Base-by-base conservation (phyloP, 1,140 invertebrate species). In the Dendrolimus kikuchii region DNA sequence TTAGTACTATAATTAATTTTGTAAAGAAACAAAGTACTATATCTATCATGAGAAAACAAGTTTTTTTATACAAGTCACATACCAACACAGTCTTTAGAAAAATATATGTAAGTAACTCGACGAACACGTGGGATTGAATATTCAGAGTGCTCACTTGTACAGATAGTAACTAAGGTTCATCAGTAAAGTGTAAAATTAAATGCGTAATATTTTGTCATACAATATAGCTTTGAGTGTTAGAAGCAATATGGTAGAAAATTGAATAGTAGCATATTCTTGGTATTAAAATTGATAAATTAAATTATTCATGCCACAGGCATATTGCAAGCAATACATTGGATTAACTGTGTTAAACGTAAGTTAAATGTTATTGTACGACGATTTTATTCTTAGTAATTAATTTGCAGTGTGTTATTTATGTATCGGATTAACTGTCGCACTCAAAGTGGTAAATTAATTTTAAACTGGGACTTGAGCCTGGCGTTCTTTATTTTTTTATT, bases 201-300 rank as follows among this genome's bases (percentile, higher is more conserved):
- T 68, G 79, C 62, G 71, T 66, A 68, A 76, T 80, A 78, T 77
- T 81, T 81, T 78, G 71, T 69, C 72, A 83, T 74, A 64, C 62
- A 58, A 71, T 60, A 65, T 64, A 55, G 80, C 80, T 83, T 83
- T 83, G 67, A 68, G 70, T 83, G 80, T 81, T 79, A 23, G 23
- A 40, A 77, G 75, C 60, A 52, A 59, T 45, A 49, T 9, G 38
- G 46, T 63, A 52, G 57, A 46, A 23, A 23, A 54, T 48, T 9
- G 46, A 52, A 49, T 39, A 44, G 55, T 71, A 71, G 65, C 7
- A 10, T 47, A 59, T 49, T 64, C 57, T 61, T 56, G 48, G 55
- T 68, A 68, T 55, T 51, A 42, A 59, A 54, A 46, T 60, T 57
- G 51, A 37, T 56, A 62, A 66, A 52, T 51, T 54, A 23, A 23